Evolutionary conservation across 2,888 invertebrate genomes (phyloP), one percentile per base, ranked within the genome.

Genomic region (Pollenia griseotomentosa): DNA sequence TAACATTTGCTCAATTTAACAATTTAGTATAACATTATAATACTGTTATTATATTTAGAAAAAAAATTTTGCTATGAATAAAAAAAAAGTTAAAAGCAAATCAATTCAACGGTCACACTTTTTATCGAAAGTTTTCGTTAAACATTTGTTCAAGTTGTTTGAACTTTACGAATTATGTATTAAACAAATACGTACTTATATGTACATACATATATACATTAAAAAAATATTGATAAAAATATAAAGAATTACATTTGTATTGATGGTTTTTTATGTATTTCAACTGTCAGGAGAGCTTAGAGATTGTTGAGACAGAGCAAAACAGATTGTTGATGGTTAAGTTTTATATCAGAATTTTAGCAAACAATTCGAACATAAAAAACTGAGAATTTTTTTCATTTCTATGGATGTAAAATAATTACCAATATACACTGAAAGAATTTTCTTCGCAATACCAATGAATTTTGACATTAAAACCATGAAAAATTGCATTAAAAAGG

Each of bases 231-330:
- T 40, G 11, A 5, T 11, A 33, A 2, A 2, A 51, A 11, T 6
- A 51, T 51, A 10, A 19, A 16, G 42, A 71, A 12, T 19, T 44
- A 71, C 42, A 61, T 48, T 61, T 51, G 7, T 61, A 48, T 23
- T 59, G 33, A 61, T 61, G 33, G 48, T 23, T 40, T 33, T 59
- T 16, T 51, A n/a, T 74, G 14, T 73, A 74, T 68, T 65, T 66
- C 53, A 80, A 63, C 80, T 70, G 71, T 70, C 80, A 71, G 83
- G 59, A 80, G 57, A 82, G 83, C 65, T 70, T 68, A 75, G 63
- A 74, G 73, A 74, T 65, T 83, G 55, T 78, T 78, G 71, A 53
- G 70, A 77, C 63, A 65, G 57, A 11, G n/a, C 65, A 57, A 44
- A 83, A 77, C 63, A 71, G 63, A 65, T 77, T 83, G 61, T 16